Conservation (phyloP, 2,888 invertebrate species). For the Pediacus dermestoides region DNA sequence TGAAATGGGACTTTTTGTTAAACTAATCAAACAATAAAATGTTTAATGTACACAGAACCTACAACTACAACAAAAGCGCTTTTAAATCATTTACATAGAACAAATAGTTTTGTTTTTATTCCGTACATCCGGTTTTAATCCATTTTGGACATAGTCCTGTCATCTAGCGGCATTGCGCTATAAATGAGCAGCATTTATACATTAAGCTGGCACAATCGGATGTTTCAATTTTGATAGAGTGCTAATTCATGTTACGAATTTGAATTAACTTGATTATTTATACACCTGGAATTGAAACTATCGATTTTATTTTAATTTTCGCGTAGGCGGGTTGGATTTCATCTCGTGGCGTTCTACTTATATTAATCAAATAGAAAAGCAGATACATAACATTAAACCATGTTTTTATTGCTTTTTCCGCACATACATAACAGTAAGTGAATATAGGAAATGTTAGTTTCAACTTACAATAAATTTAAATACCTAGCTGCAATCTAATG, state of each 20-base stretch:
- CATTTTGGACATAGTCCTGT: conserved; percentile 5
- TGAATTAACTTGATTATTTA: conserved; percentile 31
- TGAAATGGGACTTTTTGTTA: conserved; percentile 1
- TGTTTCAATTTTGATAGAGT: conserved; percentile 32
- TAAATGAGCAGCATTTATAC: conserved; percentile 15
- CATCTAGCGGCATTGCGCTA: conserved; percentile 13
- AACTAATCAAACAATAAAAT: conserved; percentile 1
- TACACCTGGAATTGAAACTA: conserved; percentile 20
- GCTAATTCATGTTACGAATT: conserved; percentile 32
- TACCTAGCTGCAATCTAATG: no score
- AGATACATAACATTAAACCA: conserved; percentile 2
- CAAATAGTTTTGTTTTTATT: background rate
- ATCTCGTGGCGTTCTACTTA: no score
- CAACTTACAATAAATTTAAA: conserved; percentile 1
- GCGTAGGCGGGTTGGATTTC: no score
- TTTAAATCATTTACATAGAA: conserved; percentile 1
- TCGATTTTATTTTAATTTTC: conserved; percentile 19
- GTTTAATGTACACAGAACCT: conserved; percentile 2
- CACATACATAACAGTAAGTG: conserved; percentile 6
- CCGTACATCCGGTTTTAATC: conserved; percentile 2
- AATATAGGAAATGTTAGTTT: background rate
- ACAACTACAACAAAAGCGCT: background rate
- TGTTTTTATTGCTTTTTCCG: conserved; percentile 1
- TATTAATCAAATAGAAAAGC: background rate
- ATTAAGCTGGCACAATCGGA: conserved; percentile 22